Conservation (phyloP, 2,113 vertebrate species). For the Tetrax tetrax region DNA sequence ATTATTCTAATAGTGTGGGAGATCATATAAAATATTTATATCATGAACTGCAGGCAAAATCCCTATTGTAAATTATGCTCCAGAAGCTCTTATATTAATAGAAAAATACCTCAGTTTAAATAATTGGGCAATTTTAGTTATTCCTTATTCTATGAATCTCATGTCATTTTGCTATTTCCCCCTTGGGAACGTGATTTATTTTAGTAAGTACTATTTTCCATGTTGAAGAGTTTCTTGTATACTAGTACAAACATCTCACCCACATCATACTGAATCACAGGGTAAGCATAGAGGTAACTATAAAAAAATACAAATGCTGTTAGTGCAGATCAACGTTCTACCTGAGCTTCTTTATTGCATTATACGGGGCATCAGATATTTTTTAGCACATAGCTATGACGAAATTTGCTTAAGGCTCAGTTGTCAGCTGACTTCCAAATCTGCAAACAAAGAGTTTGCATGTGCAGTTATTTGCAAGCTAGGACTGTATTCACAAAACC, state of each 20-base stretch:
- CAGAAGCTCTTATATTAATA: constrained; percentile 31
- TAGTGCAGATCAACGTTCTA: neutral
- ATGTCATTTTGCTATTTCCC: neutral
- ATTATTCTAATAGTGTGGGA: constrained; percentile 35
- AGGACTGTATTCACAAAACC: neutral
- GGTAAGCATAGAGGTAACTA: neutral
- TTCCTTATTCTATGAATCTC: constrained; percentile 8
- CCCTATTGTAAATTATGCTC: constrained; percentile 26
- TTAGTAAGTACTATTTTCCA: neutral
- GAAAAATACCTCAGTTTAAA: constrained; percentile 51
- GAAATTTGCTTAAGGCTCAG: neutral
- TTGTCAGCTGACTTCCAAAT: neutral
- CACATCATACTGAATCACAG: neutral
- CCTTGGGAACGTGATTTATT: neutral
- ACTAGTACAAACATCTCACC: neutral
- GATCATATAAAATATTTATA: constrained; percentile 67
- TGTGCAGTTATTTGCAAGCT: neutral
- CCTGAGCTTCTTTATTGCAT: neutral
- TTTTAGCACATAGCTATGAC: neutral
- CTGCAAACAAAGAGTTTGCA: neutral
- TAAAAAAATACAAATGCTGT: neutral
- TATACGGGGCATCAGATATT: neutral
- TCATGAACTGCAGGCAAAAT: constrained; percentile 43
- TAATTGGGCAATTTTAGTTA: constrained; percentile 60
- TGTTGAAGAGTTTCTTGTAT: neutral